Evolutionary conservation across 2,797 vertebrate genomes (phyloP), one percentile per base, ranked within the genome.

Genomic region (Rhinatrema bivittatum): DNA sequence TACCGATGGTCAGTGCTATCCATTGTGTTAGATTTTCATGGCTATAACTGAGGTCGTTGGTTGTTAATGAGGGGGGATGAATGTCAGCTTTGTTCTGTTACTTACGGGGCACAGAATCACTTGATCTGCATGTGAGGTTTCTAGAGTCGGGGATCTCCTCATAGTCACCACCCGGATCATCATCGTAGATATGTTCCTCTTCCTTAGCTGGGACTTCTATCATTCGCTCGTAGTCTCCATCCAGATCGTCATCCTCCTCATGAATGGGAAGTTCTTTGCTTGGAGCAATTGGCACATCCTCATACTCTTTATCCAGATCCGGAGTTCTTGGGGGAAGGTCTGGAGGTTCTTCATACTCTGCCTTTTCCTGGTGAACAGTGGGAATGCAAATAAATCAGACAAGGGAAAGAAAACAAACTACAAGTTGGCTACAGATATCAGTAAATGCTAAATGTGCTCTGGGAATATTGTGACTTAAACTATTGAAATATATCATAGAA

Each of bases 171-270:
- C n/a, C 53, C 21, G 7, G 55, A 13, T 36, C 29, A 1, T 36
- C 8, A 12, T 62, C 62, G 14, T 52, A 62, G 18, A 20, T 11
- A 9, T 5, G 12, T 18, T 43, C 56, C 0, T 1, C 11, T 9
- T 46, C 11, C 11, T 37, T n/a, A 38, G 1, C 46, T 10, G 16
- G 4, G 0, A 38, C 9, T 9, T 22, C 50, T 0, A 70, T 37
- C 42, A 88, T 36, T 21, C 87, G 84, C 53, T 92, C 86, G 12
- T 90, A 91, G 13, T 84, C 79, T 29, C 49, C 62, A 2, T 25
- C 55, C 9, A 36, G 50, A 6, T 16, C 39, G 11, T 29, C n/a
- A n/a, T 31, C 12, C 5, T 56, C 36, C 11, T 19, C 38, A 24
- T 42, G 52, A 33, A 46, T 50, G 9, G 47, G 39, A 2, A 50